Evolutionary conservation across 2,797 vertebrate genomes (phyloP), one percentile per base, ranked within the genome.

Genomic region (Babyrousa celebensis): DNA sequence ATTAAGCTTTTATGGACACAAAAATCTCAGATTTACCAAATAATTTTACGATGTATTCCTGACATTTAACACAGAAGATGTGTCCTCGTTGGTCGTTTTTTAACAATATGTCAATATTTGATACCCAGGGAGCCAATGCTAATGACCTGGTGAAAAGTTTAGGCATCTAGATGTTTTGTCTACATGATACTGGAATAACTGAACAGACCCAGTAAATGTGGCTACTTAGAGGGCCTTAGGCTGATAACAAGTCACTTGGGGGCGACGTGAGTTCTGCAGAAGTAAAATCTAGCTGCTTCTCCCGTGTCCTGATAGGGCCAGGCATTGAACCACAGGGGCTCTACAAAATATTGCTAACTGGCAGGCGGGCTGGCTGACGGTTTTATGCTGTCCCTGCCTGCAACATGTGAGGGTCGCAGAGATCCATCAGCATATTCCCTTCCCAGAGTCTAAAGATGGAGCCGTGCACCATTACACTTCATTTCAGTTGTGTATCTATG

Each of bases 211-310:
- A 67, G 77, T 71, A 91, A 89, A 71, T 78, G 74, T 79, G 68
- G 79, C 52, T 91, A 52, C 84, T 96, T 60, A 70, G 94, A 92
- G 20, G 43, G 54, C 80, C 74, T 71, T 72, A 85, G 78, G 70
- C 40, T 62, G 89, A 63, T 80, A 80, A 89, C 21, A 75, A 94
- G 95, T 96, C 96, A 97, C 96, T 86, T 89, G 94, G 95, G 96
- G 93, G 93, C 3, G 11, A 87, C 87, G 79, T 97, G 80, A 96
- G 86, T 94, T 96, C 67, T 94, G 23, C 43, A 70, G 85, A 97
- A 97, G 71, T 93, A 89, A 87, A 95, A 93, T 78, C 52, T 90
- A 58, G 52, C 77, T 89, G 78, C 40, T 79, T 48, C 27, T 79
- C 18, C 54, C 84, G 91, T 52, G 74, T 77, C 78, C 63, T 63